Evolutionary conservation across 2,888 invertebrate species (phyloP).

Genomic region (Dendrolimus houi): DNA sequence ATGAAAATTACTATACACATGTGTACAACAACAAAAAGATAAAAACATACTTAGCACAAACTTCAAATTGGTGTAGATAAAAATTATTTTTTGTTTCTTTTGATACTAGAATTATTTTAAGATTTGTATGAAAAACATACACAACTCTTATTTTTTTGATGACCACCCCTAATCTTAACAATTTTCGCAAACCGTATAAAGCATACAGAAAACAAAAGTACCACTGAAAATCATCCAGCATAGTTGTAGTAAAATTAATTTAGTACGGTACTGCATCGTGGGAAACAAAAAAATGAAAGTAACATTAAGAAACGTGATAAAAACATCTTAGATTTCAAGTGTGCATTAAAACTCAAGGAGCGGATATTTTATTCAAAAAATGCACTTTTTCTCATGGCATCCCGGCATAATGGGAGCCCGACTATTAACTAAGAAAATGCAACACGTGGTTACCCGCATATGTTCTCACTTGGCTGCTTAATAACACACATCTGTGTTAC

Average conservation of each 20-base stretch:
- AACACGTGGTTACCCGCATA: slow-evolving; percentile 67
- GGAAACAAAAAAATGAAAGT: slow-evolving; percentile 9
- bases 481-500: slow-evolving; percentile 41
- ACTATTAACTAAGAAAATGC: slow-evolving; percentile 3
- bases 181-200: too few species aligned
- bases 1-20: too few species aligned
- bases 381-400: slow-evolving; percentile 31
- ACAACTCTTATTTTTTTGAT: too few species aligned
- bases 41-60: too few species aligned
- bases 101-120: too few species aligned
- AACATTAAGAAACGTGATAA: slow-evolving; percentile 5
- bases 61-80: too few species aligned
- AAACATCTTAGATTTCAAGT: slow-evolving; percentile 10
- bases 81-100: too few species aligned
- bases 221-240: too few species aligned
- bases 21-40: too few species aligned
- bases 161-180: too few species aligned
- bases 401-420: slow-evolving; percentile 18
- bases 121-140: too few species aligned
- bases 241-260: not conserved
- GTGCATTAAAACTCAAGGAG: slow-evolving; percentile 7
- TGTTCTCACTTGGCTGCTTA: slow-evolving; percentile 32
- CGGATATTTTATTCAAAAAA: slow-evolving; percentile 18
- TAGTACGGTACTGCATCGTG: slow-evolving; percentile 1
- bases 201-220: too few species aligned